Base-by-base conservation (phyloP, 2,113 vertebrate species). In the Pelusios castaneus region DNA sequence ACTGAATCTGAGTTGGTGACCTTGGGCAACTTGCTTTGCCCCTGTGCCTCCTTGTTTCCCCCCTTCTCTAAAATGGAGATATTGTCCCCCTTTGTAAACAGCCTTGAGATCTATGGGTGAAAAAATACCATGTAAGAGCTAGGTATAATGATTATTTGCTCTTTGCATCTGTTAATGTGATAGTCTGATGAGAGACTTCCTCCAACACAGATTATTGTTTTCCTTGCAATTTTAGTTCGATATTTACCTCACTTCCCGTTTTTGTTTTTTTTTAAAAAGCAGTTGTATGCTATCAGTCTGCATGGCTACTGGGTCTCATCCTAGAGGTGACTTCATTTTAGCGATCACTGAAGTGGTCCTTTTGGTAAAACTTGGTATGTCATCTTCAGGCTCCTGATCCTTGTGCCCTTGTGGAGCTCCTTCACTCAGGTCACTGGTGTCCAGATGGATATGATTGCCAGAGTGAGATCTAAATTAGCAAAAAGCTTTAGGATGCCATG, bases 101-200 rank as follows among this genome's bases (percentile, higher is more conserved):
- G 31, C 81, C 52, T 67, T 91, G 82, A 47, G 0, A 6, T 77
- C 56, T 84, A 31, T 45, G 84, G 86, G 76, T 93, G 86, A 92
- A 92, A 83, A 47, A 91, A 91, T 16, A n/a, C 84, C 14, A 0
- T 38, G n/a, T 16, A 84, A 75, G 58, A 95, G 49, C 89, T 89
- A 34, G 86, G 60, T 63, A 88, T 1, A 92, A 45, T 81, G 70
- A 88, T 38, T 91, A n/a, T 19, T 75, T 31, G 29, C 88, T 84
- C 73, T 91, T 94, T 93, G 85, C 83, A 84, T 89, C 70, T 91
- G 4, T 87, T 94, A 78, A 92, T 93, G 89, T 86, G 21, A 8
- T 91, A 78, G 75, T 38, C 58, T 84, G 52, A 91, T 89, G 88
- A 96, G 96, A 89, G 87, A 77, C 88, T 95, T 91, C 95, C 91